Conservation (phyloP, 2,888 invertebrate genomes). For the Xestobium rufovillosum region DNA sequence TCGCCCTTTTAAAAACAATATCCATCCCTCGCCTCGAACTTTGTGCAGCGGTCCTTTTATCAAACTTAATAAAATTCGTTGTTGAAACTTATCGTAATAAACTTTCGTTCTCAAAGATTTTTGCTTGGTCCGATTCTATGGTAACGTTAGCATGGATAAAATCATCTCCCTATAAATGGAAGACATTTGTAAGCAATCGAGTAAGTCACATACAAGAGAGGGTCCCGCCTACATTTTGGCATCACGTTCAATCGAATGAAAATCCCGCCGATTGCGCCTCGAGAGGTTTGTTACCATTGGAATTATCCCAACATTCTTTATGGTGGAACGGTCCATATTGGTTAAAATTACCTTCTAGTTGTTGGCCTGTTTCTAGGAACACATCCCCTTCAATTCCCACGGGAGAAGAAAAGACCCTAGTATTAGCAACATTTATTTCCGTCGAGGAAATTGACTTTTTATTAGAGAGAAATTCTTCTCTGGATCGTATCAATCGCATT, state of each 20-base stretch:
- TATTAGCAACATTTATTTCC: background rate
- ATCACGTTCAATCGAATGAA: slow-evolving; percentile 7
- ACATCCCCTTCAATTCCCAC: background rate
- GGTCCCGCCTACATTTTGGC: slow-evolving; percentile 11
- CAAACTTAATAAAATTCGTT: slow-evolving; percentile 9
- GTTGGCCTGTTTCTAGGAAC: slow-evolving; percentile 5
- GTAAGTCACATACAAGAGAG: slow-evolving; percentile 13
- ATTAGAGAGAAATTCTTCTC: slow-evolving; percentile 3
- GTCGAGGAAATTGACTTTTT: background rate
- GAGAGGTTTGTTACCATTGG: slow-evolving; percentile 12
- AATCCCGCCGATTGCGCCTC: slow-evolving; percentile 15
- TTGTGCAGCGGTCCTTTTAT: slow-evolving; percentile 12
- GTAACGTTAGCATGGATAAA: slow-evolving; percentile 15
- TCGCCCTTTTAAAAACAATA: slow-evolving; percentile 12
- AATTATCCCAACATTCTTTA: slow-evolving; percentile 6
- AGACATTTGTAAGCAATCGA: slow-evolving; percentile 17
- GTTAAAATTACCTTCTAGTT: background rate
- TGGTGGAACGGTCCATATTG: slow-evolving; percentile 10
- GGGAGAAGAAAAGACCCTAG: background rate
- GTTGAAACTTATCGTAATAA: background rate
- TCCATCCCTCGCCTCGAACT: slow-evolving; percentile 16
- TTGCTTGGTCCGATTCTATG: slow-evolving; percentile 16
- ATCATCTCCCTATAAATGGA: slow-evolving; percentile 15
- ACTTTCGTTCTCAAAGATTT: slow-evolving; percentile 7
- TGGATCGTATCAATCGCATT: slow-evolving; percentile 6